Percentiles rank a stretch among this genome's conserved stretches.
phyloP scores from a whole-genome alignment of 2,113 vertebrate genomes.

The Vimba vimba region DNA sequence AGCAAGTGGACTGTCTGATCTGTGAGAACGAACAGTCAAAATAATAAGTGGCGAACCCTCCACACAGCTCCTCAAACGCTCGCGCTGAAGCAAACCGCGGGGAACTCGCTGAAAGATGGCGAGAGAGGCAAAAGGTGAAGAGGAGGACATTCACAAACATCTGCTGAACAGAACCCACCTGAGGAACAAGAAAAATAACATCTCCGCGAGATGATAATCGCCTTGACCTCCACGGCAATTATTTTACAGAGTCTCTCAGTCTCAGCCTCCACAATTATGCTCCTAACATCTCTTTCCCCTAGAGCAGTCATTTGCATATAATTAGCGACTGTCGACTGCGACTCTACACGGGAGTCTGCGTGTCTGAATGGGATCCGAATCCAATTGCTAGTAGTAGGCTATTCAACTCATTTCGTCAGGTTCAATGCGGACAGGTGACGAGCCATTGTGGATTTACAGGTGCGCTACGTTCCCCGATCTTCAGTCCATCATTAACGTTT shows the following conservation, averaged over 20 bases:
- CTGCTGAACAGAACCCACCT: slow-evolving; percentile 37
- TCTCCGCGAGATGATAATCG: slow-evolving; percentile 37
- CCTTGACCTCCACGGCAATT: slow-evolving; percentile 53
- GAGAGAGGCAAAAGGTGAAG: slow-evolving; percentile 39
- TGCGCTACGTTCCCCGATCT: not conserved
- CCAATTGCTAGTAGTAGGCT: not conserved
- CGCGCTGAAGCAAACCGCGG: not conserved
- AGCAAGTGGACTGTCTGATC: slow-evolving; percentile 13
- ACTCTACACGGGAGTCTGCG: not conserved
- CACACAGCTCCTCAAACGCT: not conserved
- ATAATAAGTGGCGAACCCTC: not conserved
- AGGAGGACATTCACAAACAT: slow-evolving; percentile 44
- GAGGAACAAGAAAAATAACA: slow-evolving; percentile 32
- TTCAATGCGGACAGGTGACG: not conserved
- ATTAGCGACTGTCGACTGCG: slow-evolving; percentile 43
- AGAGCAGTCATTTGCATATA: slow-evolving; percentile 50
- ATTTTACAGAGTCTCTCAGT: slow-evolving; percentile 33
- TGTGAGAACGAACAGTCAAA: not conserved
- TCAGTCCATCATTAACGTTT: not conserved
- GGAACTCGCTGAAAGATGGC: slow-evolving; percentile 13
- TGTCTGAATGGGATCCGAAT: slow-evolving; percentile 1
- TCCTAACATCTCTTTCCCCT: slow-evolving; percentile 9
- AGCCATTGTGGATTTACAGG: not conserved
- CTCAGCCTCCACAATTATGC: slow-evolving; percentile 45
- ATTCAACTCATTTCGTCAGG: not conserved